Evolutionary conservation across 2,888 invertebrate species (phyloP).

Genomic region (Polydrusus pterygomalis): DNA sequence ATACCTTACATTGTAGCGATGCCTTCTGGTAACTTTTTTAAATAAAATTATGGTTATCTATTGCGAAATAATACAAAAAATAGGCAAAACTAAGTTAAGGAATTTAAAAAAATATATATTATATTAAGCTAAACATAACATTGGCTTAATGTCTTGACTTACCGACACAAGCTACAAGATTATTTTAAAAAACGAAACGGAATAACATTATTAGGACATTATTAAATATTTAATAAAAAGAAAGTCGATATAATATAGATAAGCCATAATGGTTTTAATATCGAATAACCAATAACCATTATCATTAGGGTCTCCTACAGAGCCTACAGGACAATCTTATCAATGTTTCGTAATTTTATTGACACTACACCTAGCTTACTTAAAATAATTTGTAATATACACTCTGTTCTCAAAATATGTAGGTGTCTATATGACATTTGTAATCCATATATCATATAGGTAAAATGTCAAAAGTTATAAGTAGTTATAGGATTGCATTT

Average conservation of each 20-base stretch:
- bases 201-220: background rate
- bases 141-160: background rate
- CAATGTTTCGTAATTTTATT: background rate
- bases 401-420: no score
- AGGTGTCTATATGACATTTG: no score
- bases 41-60: no score
- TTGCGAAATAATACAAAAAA: no score
- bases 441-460: no score
- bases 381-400: background rate
- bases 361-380: background rate
- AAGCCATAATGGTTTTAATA: background rate
- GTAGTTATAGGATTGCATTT: no score
- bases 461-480: no score
- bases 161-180: background rate
- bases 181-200: background rate
- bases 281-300: background rate
- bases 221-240: slow-evolving; percentile 4
- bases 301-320: background rate
- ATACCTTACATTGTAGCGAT: no score
- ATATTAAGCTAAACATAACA: no score
- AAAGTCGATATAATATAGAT: background rate
- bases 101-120: no score
- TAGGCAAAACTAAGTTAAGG: no score
- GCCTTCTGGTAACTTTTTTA: no score
- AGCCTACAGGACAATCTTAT: background rate